A percentile compares a stretch with the other conserved stretches of the same genome.
phyloP scores from a whole-genome alignment of 2,888 invertebrate species.

The Drosophila siamana region DNA sequence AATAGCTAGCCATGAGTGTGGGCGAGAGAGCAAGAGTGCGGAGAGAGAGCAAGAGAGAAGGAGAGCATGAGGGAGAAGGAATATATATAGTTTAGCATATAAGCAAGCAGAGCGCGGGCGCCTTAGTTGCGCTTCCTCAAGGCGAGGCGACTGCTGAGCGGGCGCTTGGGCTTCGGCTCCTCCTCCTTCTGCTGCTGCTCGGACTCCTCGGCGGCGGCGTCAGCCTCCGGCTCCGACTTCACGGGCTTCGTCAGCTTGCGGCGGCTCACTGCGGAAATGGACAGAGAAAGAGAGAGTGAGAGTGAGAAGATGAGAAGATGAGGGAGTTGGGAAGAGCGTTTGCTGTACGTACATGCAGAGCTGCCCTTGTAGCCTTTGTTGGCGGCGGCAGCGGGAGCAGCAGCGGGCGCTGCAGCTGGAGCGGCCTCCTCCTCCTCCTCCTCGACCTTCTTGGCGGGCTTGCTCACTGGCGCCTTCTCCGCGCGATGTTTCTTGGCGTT shows the following conservation, averaged over 20 bases:
- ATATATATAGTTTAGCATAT: constrained; percentile 9
- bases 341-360: constrained; percentile 76
- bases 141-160: constrained; percentile 77
- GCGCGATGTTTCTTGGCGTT: constrained; percentile 88
- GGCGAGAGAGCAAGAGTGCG: constrained; percentile 16
- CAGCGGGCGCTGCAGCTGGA: constrained; percentile 72
- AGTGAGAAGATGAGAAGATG: background rate
- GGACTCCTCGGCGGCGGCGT: constrained; percentile 79
- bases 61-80: constrained; percentile 1
- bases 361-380: constrained; percentile 82
- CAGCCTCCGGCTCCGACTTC: constrained; percentile 76
- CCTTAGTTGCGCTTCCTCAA: constrained; percentile 83
- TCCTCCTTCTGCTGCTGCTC: constrained; percentile 82
- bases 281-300: background rate
- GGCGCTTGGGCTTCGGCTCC: constrained; percentile 82
- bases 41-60: constrained; percentile 4
- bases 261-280: constrained; percentile 72
- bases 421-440: constrained; percentile 65
- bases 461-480: constrained; percentile 79
- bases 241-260: constrained; percentile 79
- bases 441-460: constrained; percentile 66
- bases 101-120: constrained; percentile 10
- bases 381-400: constrained; percentile 54
- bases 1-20: constrained; percentile 73
- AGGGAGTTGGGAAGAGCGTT: background rate